These are phyloP conservation scores for Chrysina gloriosa DNA, from an alignment of 2,888 invertebrate species.

Conservation along the genomic window DNA sequence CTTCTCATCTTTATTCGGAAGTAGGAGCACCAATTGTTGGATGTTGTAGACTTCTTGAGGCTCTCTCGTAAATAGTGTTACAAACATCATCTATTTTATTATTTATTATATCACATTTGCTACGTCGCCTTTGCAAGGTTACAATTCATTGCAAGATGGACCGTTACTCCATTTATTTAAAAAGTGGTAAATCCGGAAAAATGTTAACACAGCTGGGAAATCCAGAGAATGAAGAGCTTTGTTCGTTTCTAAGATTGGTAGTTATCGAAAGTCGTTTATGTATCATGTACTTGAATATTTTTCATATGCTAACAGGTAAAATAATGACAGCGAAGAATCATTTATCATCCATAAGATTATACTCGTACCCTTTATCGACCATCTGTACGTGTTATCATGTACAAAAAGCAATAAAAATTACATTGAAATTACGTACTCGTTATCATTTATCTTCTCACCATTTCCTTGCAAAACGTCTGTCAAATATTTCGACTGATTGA, in stretches of 20 bases:
- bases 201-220: neutral
- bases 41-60: no score
- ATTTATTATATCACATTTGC: no score
- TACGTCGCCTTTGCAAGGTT: neutral
- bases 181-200: neutral
- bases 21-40: no score
- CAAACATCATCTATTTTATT: no score
- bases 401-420: neutral
- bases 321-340: neutral
- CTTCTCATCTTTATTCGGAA: no score
- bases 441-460: neutral
- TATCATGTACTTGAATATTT: neutral
- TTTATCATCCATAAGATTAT: conserved; percentile 5
- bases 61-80: no score
- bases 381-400: neutral
- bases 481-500: neutral
- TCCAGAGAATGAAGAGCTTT: neutral
- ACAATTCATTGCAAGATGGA: neutral
- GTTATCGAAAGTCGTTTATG: neutral
- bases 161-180: neutral
- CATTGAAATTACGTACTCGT: neutral
- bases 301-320: neutral
- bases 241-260: neutral
- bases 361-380: neutral
- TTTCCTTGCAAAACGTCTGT: conserved; percentile 3